phyloP scores from a whole-genome alignment of 2,113 vertebrate genomes.

The Etia nguti region DNA sequence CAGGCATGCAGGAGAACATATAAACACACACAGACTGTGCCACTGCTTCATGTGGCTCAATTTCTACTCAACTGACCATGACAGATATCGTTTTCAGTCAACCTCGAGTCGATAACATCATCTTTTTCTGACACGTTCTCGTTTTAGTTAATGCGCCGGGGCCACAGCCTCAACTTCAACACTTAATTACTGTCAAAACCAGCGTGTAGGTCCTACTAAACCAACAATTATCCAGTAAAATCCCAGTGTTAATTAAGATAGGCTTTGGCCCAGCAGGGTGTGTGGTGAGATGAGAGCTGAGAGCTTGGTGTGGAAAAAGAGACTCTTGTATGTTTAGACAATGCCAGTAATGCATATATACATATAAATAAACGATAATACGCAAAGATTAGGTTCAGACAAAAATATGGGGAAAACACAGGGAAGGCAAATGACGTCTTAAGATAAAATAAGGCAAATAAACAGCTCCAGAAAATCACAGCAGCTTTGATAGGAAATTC shows the following conservation, averaged over 20 bases:
- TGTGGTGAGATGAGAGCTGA: constrained; percentile 26
- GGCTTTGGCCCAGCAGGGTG: constrained; percentile 35
- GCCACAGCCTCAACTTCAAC: background rate
- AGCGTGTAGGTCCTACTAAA: constrained; percentile 21
- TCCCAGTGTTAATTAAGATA: constrained; percentile 47
- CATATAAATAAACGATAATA: background rate
- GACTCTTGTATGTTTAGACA: background rate
- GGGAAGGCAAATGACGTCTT: background rate
- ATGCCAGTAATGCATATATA: background rate
- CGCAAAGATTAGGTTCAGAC: background rate
- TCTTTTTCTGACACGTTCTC: background rate
- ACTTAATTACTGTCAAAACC: constrained; percentile 31
- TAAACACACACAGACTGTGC: constrained; percentile 33
- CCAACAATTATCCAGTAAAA: constrained; percentile 49
- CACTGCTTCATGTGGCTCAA: constrained; percentile 30
- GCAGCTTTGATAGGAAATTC: background rate
- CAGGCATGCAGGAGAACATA: constrained; percentile 49
- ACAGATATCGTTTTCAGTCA: constrained; percentile 46
- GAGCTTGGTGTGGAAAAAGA: background rate
- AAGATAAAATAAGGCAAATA: constrained; percentile 7
- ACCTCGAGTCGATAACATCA: background rate
- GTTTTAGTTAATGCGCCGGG: background rate
- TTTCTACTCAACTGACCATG: constrained; percentile 12
- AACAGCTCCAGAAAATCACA: background rate
- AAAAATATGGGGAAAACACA: background rate